Base-by-base conservation (phyloP, 2,888 invertebrate species). In the Aricia artaxerxes region DNA sequence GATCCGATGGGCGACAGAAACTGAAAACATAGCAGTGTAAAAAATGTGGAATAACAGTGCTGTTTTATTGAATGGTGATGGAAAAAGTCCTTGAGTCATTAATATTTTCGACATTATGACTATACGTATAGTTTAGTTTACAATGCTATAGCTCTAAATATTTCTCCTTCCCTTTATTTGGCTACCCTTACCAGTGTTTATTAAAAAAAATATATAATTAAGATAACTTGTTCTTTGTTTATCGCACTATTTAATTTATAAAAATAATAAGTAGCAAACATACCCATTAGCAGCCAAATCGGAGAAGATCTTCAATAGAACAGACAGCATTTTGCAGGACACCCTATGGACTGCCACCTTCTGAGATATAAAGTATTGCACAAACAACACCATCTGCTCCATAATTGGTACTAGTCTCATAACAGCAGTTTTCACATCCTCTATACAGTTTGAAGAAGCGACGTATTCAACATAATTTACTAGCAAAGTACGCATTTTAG, bases 1-100 rank as follows among this genome's bases (percentile, higher is more conserved):
- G 92, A 86, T 98, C 99, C 4, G 97, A 96, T 0, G 99, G 99
- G 77, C 98, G 96, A 87, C 99, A 99, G 91, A 99, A 99, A 24
- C 99, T 99, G 35, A 5, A 80, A 77, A 64, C 9, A 69, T 3
- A 1, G 5, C 40, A 40, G 5, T 40, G 5, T 40, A 1, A 40
- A 40, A 40, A 40, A 40, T 38, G 38, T 38, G 38, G 38, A 38
- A 38, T 38, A 4, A 4, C 38, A 3, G 38, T 38, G 4, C 38
- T 38, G 38, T 4, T 38, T 38, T 38, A 4, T 3, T 38, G 38
- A 2, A 3, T 3, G 38, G 2, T 24, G 0, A 24, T 24, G 24
- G 38, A 38, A 38, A 38, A 4, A 3, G 4, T 38, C 38, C 38
- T 38, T 38, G 38, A 38, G 38, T 38, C 38, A 4, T 38, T 38